Conservation (phyloP, 2,113 vertebrate genomes). For the Spea bombifrons region DNA sequence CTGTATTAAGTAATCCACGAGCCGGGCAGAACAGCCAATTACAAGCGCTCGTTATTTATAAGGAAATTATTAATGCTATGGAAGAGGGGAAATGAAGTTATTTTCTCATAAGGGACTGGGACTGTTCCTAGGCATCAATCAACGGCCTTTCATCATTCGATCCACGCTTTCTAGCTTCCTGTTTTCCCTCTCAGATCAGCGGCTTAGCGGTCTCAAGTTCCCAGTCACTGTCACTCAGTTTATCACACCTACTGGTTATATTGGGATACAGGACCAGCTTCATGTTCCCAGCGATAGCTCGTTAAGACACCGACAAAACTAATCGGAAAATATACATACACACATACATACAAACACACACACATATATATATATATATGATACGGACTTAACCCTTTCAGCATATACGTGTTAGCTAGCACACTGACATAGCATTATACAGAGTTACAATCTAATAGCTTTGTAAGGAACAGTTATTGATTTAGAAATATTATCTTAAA, state of each 20-base stretch:
- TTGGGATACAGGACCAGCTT: not conserved
- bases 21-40: not conserved
- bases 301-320: not conserved
- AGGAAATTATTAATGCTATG: not conserved
- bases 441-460: too few relatives aligned
- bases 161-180: constrained; percentile 1
- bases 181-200: constrained; percentile 3
- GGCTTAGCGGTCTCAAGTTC: not conserved
- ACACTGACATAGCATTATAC: too few relatives aligned
- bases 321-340: not conserved
- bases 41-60: not conserved
- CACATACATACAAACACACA: too few relatives aligned
- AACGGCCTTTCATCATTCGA: not conserved
- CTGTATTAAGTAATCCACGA: too few relatives aligned
- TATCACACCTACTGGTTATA: not conserved
- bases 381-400: too few relatives aligned
- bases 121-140: not conserved
- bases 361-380: too few relatives aligned
- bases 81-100: not conserved
- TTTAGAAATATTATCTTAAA: too few relatives aligned
- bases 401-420: too few relatives aligned
- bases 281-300: not conserved
- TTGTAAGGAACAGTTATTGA: too few relatives aligned
- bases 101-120: not conserved
- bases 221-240: not conserved